Percentiles rank a stretch among this genome's conserved stretches.
Conservation (phyloP, 2,113 vertebrate genomes). For the Proteles cristata region DNA sequence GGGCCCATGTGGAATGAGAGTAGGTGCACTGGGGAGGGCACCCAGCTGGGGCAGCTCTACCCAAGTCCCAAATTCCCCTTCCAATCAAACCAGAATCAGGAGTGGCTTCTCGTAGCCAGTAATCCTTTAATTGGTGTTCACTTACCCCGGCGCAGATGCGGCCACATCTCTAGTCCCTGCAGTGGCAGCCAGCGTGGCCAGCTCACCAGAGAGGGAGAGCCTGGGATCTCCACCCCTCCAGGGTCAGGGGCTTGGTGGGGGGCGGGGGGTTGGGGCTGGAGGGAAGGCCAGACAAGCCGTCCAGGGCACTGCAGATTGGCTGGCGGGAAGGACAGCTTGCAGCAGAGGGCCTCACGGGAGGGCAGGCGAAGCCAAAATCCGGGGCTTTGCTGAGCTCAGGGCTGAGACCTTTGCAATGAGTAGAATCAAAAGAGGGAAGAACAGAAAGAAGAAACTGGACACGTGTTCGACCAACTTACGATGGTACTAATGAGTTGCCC, state of each 20-base stretch:
- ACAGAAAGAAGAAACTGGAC: not conserved
- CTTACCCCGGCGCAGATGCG: slow-evolving; percentile 29
- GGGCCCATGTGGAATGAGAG: not conserved
- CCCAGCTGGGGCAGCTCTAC: not conserved
- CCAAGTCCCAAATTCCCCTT: not conserved
- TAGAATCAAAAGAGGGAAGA: not conserved
- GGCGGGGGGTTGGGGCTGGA: not conserved
- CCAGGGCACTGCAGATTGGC: not conserved
- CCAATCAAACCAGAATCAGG: slow-evolving; percentile 9
- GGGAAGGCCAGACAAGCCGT: not conserved
- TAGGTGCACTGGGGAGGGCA: not conserved
- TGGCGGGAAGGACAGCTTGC: not conserved
- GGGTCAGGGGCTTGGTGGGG: not conserved
- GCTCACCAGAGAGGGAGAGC: not conserved
- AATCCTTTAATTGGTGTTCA: slow-evolving; percentile 51
- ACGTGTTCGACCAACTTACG: not conserved
- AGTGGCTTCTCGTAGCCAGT: not conserved
- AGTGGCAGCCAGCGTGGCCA: not conserved
- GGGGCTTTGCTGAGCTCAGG: not conserved
- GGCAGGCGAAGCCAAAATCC: not conserved
- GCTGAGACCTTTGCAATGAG: not conserved
- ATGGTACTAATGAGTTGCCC: not conserved
- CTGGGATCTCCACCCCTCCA: not conserved
- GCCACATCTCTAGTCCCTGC: not conserved
- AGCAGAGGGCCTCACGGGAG: not conserved